Evolutionary conservation across 2,113 vertebrate species (phyloP).

Genomic region (Labrus mixtus): DNA sequence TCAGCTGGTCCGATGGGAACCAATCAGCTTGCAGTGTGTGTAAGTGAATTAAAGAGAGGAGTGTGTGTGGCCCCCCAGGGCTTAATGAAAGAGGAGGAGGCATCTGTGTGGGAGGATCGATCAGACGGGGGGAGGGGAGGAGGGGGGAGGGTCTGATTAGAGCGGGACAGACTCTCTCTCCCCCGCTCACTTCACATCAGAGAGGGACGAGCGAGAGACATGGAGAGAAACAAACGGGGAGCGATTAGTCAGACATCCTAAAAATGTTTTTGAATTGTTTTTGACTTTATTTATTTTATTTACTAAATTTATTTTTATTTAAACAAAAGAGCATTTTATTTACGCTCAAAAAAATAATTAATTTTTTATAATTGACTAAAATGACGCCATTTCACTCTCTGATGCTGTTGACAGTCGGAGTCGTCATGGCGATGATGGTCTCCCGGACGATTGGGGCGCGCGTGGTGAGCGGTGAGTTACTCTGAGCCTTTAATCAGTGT

Average conservation of each 20-base stretch:
- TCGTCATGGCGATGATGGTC: constrained; percentile 12
- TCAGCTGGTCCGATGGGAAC: constrained; percentile 46
- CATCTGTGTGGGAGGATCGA: constrained; percentile 43
- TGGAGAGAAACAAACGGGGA: background rate
- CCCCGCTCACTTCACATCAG: constrained; percentile 7
- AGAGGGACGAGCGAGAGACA: background rate
- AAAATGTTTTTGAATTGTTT: background rate
- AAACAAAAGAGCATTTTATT: background rate
- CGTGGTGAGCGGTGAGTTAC: constrained; percentile 69
- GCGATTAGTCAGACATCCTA: background rate
- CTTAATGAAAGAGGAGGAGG: constrained; percentile 55
- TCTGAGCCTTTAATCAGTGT: background rate
- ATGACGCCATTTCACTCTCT: background rate
- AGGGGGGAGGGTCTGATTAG: background rate
- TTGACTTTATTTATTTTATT: no score
- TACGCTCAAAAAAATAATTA: background rate
- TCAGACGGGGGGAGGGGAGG: background rate
- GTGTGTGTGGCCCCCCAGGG: constrained; percentile 45
- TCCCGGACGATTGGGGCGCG: constrained; percentile 7
- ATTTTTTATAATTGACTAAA: background rate
- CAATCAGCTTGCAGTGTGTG: constrained; percentile 33
- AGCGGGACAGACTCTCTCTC: background rate
- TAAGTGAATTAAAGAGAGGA: constrained; percentile 51
- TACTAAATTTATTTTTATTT: no score
- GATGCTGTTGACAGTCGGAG: constrained; percentile 25